Evolutionary conservation across 2,113 vertebrate species (phyloP), one percentile per base, ranked within the genome.

Genomic region (Platichthys flesus): DNA sequence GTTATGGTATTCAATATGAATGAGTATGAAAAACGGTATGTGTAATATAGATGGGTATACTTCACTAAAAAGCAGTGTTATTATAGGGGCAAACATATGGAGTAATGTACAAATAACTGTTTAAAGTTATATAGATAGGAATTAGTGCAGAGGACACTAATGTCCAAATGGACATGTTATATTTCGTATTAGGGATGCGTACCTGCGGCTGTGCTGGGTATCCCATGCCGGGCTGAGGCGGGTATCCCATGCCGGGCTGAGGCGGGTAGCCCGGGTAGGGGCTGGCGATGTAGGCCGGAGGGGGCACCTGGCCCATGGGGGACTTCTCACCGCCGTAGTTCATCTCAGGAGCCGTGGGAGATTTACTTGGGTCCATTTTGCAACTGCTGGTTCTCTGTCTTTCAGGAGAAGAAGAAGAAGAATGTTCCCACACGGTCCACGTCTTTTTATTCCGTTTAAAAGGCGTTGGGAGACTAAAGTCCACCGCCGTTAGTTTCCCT

Each of bases 271-370:
- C 85, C 16, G 16, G 47, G 20, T 59, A 2, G 5, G 60, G 51
- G 1, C 37, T n/a, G 26, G 91, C 91, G 8, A 78, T 77, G 74
- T 93, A 92, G 49, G 88, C 80, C 5, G 92, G 92, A 42, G 91
- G 91, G 4, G 88, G 14, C 7, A 51, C 9, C 8, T 89, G 84
- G 26, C 67, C 78, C 84, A 69, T 78, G 20, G 35, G 23, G 20
- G 86, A 59, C 68, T 90, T 91, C 57, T 88, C 86, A 0, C 54
- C 81, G 1, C 56, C 0, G 64, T 78, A 75, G 4, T 18, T 66
- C 9, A 35, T 1, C 9, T 74, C 71, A 14, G 88, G 88, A 2
- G 68, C 77, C 1, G 12, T 72, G 23, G 73, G n/a, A 6, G 28
- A 26, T 23, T 83, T 88, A 26, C 20, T 74, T 18, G 78, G 78